A percentile compares a stretch with the other conserved stretches of the same genome.
phyloP scores from a whole-genome alignment of 2,797 vertebrate species.

The Chrosomus eos region DNA sequence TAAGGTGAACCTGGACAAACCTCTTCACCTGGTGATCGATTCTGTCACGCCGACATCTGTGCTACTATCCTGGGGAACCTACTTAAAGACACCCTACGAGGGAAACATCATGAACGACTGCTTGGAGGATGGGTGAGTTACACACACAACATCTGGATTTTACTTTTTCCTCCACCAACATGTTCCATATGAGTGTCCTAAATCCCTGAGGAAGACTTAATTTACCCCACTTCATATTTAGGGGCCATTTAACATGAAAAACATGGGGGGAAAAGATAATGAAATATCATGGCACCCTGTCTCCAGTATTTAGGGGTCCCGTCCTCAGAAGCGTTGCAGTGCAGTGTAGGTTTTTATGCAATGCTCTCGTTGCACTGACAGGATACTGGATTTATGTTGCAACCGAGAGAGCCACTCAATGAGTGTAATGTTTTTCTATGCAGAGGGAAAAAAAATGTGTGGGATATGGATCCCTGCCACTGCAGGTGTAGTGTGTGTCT shows the following conservation, averaged over 20 bases:
- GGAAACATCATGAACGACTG: conserved; percentile 88
- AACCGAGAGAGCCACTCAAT: conserved; percentile 38
- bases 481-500: conserved; percentile 53
- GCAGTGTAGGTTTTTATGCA: conserved; percentile 16
- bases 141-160: conserved; percentile 44
- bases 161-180: conserved; percentile 31
- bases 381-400: conserved; percentile 45
- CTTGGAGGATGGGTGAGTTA: conserved; percentile 86
- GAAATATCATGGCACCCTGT: background rate
- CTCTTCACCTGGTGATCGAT: conserved; percentile 89
- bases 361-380: conserved; percentile 32
- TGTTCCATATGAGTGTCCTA: conserved; percentile 32
- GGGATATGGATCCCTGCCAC: conserved; percentile 47
- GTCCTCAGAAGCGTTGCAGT: background rate
- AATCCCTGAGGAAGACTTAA: conserved; percentile 41
- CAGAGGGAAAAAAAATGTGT: conserved; percentile 13
- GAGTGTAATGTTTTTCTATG: conserved; percentile 24
- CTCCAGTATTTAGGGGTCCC: background rate
- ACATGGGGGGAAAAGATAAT: background rate
- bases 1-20: conserved; percentile 85
- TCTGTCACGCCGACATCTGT: conserved; percentile 89
- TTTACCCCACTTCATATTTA: conserved; percentile 43
- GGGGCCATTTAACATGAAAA: conserved; percentile 26
- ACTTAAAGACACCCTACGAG: conserved; percentile 86
- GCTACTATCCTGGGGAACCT: conserved; percentile 91